Evolutionary conservation across 1,140 invertebrate species (phyloP), one percentile per base, ranked within the genome.

Genomic region (Aphelinus certus): DNA sequence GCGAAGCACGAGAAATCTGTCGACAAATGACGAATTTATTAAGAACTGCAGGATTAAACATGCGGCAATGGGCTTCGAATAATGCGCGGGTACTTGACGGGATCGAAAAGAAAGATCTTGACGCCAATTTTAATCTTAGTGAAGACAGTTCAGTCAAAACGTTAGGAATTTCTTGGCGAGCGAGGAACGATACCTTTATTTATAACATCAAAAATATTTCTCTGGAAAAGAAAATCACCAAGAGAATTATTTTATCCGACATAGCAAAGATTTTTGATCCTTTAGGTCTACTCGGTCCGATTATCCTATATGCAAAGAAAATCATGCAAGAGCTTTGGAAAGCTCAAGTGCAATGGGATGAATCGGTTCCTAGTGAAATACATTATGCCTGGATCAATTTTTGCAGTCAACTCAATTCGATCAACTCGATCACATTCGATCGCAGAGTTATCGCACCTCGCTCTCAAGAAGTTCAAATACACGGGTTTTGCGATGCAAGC

Each of bases 401-500:
- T 47, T 5, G 5, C 0, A 0, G 10, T 10, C 70, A 80, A 10
- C 45, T 81, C 51, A 9, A 53, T 53, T 5, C 51, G 4, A 53
- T 9, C n/a, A n/a, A 9, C 51, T 53, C 9, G 9, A 53, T 53
- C 51, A 5, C 9, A 53, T 9, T 53, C n/a, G n/a, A n/a, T 53
- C 51, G 4, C 51, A 53, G 9, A 53, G 51, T 9, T 53, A 53
- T 9, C 51, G 9, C n/a, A 53, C 51, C 4, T 53, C 9, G 51
- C 51, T 53, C 51, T 53, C 51, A 4, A 53, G n/a, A n/a, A n/a
- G n/a, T n/a, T 1, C 58, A 86, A 63, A 6, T 85, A 0, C 82
- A 86, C 60, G 86, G 84, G 0, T 88, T 88, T 65, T 80, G 79
- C 7, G 86, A 88, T 58, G 81, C 83, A 0, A 84, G 80, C 7